phyloP scores from a whole-genome alignment of 2,888 invertebrate species.

The Criorhina ranunculi region DNA sequence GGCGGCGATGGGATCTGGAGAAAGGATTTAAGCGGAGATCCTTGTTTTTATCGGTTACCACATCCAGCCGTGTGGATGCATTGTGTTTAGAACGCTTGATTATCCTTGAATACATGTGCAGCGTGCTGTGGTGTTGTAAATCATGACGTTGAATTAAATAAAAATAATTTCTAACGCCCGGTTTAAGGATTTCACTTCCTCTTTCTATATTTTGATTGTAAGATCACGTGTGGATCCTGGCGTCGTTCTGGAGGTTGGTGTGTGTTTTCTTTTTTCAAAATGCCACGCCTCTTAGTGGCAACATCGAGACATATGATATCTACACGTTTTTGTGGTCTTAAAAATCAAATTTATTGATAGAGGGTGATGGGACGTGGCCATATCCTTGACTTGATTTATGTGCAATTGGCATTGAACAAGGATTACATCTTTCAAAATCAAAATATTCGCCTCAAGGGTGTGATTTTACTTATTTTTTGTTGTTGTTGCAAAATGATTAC shows the following conservation, averaged over 20 bases:
- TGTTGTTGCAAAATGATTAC: constrained; percentile 22
- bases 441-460: constrained; percentile 59
- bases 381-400: constrained; percentile 54
- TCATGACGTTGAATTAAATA: constrained; percentile 57
- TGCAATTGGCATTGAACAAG: constrained; percentile 36
- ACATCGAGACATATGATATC: constrained; percentile 7
- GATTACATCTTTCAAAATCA: constrained; percentile 45
- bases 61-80: constrained; percentile 32
- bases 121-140: constrained; percentile 61
- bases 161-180: constrained; percentile 32
- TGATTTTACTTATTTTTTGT: too few relatives aligned
- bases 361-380: constrained; percentile 34
- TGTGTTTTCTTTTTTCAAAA: background rate
- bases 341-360: constrained; percentile 61
- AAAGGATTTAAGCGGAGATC: constrained; percentile 48
- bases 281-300: constrained; percentile 28
- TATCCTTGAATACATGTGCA: constrained; percentile 43
- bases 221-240: constrained; percentile 24
- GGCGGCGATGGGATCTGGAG: constrained; percentile 34
- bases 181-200: background rate
- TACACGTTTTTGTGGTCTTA: constrained; percentile 48
- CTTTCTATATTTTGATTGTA: constrained; percentile 4
- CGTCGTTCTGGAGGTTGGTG: background rate
- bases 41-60: constrained; percentile 46
- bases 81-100: constrained; percentile 42